A percentile compares a stretch with the other conserved stretches of the same genome.
phyloP scores from a whole-genome alignment of 2,113 vertebrate genomes.

The Cinclus mexicanus region DNA sequence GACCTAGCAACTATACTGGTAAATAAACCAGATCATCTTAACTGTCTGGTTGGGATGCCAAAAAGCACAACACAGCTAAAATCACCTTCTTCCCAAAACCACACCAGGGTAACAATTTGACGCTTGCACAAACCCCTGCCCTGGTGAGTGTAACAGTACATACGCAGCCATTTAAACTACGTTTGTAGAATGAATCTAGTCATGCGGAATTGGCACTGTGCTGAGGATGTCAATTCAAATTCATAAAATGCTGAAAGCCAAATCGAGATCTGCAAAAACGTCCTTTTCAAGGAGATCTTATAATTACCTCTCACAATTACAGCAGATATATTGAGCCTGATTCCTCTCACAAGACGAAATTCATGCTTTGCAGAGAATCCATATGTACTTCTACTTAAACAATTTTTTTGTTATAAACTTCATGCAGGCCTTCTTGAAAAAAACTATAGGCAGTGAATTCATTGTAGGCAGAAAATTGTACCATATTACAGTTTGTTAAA shows the following conservation, averaged over 20 bases:
- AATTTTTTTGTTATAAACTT: neutral
- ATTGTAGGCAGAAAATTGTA: neutral
- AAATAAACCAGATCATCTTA: neutral
- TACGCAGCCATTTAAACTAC: neutral
- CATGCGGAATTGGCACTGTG: slow-evolving; percentile 52
- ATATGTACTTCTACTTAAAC: neutral
- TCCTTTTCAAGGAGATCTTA: slow-evolving; percentile 61
- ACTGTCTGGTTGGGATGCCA: neutral
- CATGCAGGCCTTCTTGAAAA: neutral
- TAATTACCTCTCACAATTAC: slow-evolving; percentile 47
- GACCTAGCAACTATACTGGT: neutral
- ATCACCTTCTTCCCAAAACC: neutral
- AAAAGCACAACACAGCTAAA: neutral
- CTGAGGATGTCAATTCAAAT: slow-evolving; percentile 61
- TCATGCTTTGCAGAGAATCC: neutral
- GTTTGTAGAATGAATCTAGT: slow-evolving; percentile 35
- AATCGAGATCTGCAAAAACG: slow-evolving; percentile 50
- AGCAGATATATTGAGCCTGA: slow-evolving; percentile 2
- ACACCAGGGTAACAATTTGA: neutral
- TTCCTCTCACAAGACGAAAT: neutral
- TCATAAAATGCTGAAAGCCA: slow-evolving; percentile 63
- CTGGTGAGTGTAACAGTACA: neutral
- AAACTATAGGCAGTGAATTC: neutral
- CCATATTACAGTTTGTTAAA: slow-evolving; percentile 28
- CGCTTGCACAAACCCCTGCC: neutral